Evolutionary conservation across 1,140 invertebrate species (phyloP), one percentile per base, ranked within the genome.

Genomic region (Diplogasteroides magnus): DNA sequence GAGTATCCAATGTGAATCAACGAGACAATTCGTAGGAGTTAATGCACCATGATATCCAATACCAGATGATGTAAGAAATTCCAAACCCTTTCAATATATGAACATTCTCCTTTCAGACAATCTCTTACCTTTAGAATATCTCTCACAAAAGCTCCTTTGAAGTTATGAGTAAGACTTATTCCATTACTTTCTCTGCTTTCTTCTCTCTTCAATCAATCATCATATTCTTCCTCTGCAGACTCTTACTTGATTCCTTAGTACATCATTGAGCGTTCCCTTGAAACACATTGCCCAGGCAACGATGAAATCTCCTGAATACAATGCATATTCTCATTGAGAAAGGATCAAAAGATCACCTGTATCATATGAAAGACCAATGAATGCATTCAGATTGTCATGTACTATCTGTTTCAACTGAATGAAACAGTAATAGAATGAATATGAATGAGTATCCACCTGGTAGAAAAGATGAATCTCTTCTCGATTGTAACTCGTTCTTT

Each of bases 1-100:
- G 1, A 74, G 48, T 31, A 74, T 71, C 73, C 73, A 74, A 58
- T 74, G 70, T 31, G 69, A 67, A 56, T 74, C 73, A 19, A 74
- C 48, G 56, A 74, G 37, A 58, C 73, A 74, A 19, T 73, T 57
- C 11, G 32, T 14, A 31, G 72, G 70, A 23, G 64, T 67, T n/a
- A 74, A 64, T n/a, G 32, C 59, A n/a, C 73, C 73, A 58, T 74
- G 73, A 64, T 64, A 74, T 19, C 59, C 55, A 2, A 74, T 23
- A 29, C 32, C 2, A 26, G 73, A 76, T 2, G 57, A 31, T 64
- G 73, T 69, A 14, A 74, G 29, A 61, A 68, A 74, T n/a, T 72
- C 70, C 28, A 74, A 55, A 37, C 69, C 73, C 72, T 72, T 19
- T 28, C n/a, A n/a, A n/a, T n/a, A n/a, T 25, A 67, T 28, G 28